Evolutionary conservation across 2,888 invertebrate species (phyloP).

Genomic region (Drosophila atroscutellata): DNA sequence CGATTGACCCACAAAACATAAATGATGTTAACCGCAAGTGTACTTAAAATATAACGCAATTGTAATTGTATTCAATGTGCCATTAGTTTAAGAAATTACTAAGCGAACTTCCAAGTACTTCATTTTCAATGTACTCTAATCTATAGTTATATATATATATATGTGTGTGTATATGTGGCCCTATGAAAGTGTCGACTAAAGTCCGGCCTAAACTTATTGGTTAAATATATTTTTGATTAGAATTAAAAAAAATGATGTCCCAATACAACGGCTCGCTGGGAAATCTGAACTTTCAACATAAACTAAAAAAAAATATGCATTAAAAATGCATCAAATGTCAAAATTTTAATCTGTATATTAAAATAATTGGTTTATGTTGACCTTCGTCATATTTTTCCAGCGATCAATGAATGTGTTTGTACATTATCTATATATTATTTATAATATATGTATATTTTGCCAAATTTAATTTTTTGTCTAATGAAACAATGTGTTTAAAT

Average conservation of each 20-base stretch:
- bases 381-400: not conserved
- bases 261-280: not conserved
- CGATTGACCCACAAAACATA: slow-evolving; percentile 10
- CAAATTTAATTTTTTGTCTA: not conserved
- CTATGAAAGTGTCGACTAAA: not conserved
- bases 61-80: slow-evolving; percentile 74
- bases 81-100: slow-evolving; percentile 66
- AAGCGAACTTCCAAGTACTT: slow-evolving; percentile 52
- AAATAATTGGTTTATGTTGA: not conserved
- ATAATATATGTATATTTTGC: slow-evolving; percentile 1
- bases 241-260: not conserved
- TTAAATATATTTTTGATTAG: not conserved
- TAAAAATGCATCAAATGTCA: not conserved
- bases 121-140: slow-evolving; percentile 10
- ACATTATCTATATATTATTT: slow-evolving; percentile 13
- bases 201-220: not conserved
- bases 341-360: not conserved
- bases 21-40: slow-evolving; percentile 54
- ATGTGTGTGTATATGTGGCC: slow-evolving; percentile 6
- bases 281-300: not conserved
- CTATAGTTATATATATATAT: not conserved
- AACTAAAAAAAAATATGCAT: not conserved
- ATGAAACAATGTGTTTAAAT: slow-evolving; percentile 24
- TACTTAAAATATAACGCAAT: slow-evolving; percentile 64
- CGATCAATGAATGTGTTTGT: slow-evolving; percentile 11